Conservation (phyloP, 1,140 invertebrate genomes). For the Galendromus occidentalis region DNA sequence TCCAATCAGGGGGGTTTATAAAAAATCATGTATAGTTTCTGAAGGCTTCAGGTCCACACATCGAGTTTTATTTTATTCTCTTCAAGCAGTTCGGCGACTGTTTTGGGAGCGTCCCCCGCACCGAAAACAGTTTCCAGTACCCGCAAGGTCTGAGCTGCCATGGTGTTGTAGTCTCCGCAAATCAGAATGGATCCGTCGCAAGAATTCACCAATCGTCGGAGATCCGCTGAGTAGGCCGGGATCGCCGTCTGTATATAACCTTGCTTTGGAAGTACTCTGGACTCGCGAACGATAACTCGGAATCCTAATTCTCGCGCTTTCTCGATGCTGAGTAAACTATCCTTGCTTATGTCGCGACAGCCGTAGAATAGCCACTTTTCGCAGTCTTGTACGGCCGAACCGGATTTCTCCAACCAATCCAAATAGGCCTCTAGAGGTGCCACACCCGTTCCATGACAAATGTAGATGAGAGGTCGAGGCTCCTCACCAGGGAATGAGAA, state of each 20-base stretch:
- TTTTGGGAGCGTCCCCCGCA: background rate
- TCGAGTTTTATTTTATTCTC: background rate
- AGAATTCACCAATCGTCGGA: background rate
- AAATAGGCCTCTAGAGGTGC: background rate
- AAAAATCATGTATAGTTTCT: background rate
- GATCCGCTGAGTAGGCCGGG: background rate
- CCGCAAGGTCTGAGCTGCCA: background rate
- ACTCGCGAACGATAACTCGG: background rate
- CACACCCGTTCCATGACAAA: constrained; percentile 1
- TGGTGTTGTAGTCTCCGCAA: background rate
- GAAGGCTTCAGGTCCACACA: constrained; percentile 8
- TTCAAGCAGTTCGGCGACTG: background rate
- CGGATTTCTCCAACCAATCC: background rate
- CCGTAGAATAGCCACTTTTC: background rate
- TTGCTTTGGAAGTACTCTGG: background rate
- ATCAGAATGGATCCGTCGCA: background rate
- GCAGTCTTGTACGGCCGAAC: background rate
- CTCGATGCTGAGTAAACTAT: background rate
- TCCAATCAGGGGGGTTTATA: too few species aligned
- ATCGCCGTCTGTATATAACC: background rate
- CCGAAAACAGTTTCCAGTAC: background rate
- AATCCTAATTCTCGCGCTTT: background rate
- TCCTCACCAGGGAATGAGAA: background rate
- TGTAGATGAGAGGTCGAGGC: background rate
- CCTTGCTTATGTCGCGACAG: background rate